phyloP scores from a whole-genome alignment of 2,113 vertebrate genomes.

The Pandion haliaetus region DNA sequence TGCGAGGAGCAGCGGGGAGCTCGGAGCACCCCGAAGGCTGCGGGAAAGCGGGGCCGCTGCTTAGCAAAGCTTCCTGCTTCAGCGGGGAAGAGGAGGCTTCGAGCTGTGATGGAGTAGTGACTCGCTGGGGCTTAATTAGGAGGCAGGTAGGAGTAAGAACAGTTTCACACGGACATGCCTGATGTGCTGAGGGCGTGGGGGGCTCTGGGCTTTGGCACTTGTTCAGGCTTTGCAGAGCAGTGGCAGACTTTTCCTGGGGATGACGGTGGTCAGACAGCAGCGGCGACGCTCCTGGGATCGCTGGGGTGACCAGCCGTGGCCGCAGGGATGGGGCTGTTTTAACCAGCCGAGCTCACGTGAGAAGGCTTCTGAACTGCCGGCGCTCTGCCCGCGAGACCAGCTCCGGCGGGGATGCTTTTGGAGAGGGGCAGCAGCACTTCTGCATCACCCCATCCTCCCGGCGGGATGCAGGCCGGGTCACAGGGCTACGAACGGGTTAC shows the following conservation, averaged over 20 bases:
- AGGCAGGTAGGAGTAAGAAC: no score
- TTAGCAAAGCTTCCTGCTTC: no score
- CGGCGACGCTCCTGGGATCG: not conserved
- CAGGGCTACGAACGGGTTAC: not conserved
- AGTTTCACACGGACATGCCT: no score
- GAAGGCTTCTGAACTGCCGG: not conserved
- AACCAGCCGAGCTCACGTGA: fast-evolving
- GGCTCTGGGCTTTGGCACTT: no score
- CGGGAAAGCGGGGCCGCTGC: not conserved
- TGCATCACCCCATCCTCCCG: not conserved
- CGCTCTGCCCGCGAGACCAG: not conserved
- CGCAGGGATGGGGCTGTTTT: not conserved
- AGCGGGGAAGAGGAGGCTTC: not conserved
- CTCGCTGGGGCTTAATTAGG: not conserved
- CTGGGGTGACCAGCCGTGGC: not conserved
- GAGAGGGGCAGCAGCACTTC: not conserved
- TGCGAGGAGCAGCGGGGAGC: not conserved
- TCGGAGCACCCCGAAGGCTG: fast-evolving
- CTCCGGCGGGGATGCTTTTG: fast-evolving
- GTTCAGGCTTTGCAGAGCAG: no score
- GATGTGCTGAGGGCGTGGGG: no score
- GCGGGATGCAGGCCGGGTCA: not conserved
- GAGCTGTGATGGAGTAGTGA: not conserved
- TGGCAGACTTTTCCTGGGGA: no score
- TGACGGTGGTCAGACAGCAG: not conserved